Base-by-base conservation (phyloP, 2,888 invertebrate genomes). In the Mechanitis messenoides region DNA sequence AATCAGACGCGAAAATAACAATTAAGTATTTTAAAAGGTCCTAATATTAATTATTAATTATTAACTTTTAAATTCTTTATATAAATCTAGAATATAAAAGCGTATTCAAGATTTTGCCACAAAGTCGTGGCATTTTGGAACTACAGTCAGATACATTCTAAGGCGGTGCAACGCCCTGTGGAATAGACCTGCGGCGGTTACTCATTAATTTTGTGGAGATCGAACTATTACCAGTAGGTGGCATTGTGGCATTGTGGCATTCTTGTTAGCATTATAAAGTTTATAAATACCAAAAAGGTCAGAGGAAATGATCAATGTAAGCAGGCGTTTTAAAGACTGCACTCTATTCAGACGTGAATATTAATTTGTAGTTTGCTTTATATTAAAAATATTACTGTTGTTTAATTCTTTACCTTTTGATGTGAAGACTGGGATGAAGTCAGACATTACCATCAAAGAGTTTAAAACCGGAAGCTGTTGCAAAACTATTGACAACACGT, bases 81-180 rank as follows among this genome's bases (percentile, higher is more conserved):
- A 42, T 46, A 33, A 12, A 46, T 55, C 11, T 46, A 55, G 50
- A 65, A 67, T 58, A 62, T 59, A 75, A 74, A 79, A 81, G 80
- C 75, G 79, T 79, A 79, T 81, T 81, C 75, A 72, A 75, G 70
- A 72, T 76, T 67, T 67, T 69, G 79, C 83, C 79, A 81, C 74
- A 71, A 75, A 84, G 84, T 80, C 84, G 82, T 76, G 83, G 80
- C 74, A 82, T 90, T 89, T 88, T 86, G 87, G 85, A 87, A 89
- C 83, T 78, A 79, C 84, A 82, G 83, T 83, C 86, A 82, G 82
- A 80, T 80, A 71, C 88, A 88, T 90, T 87, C 90, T 88, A 79
- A 74, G 73, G 75, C 70, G 70, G 86, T 84, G 84, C 88, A 87
- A 84, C 80, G 87, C 81, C 87, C 87, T 78, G 74, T 72, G 61